phyloP scores from a whole-genome alignment of 2,797 vertebrate species.

The Falco cherrug region DNA sequence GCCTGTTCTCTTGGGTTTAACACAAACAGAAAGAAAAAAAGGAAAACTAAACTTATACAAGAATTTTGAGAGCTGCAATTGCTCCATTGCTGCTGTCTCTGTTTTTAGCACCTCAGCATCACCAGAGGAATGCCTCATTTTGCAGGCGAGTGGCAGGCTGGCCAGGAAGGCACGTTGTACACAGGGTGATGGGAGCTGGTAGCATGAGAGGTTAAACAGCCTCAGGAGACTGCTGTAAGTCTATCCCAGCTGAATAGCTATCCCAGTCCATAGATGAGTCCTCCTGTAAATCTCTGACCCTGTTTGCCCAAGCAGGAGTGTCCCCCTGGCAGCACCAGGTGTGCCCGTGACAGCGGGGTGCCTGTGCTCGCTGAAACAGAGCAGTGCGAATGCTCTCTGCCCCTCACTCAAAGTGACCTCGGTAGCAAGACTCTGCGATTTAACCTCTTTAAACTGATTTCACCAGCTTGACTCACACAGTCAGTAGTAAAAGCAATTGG shows the following conservation, averaged over 20 bases:
- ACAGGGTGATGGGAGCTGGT: background rate
- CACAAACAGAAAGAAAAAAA: background rate
- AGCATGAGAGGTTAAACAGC: rapidly evolving
- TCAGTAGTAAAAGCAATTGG: rapidly evolving
- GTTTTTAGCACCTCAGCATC: background rate
- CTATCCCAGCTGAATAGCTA: background rate
- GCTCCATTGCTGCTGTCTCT: rapidly evolving
- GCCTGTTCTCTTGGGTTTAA: background rate
- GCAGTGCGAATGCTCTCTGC: background rate
- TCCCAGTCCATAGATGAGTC: background rate
- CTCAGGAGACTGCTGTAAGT: rapidly evolving
- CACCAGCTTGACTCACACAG: background rate
- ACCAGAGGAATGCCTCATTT: rapidly evolving
- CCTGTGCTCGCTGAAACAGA: rapidly evolving
- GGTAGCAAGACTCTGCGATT: background rate
- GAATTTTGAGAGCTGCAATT: background rate
- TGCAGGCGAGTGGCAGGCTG: background rate
- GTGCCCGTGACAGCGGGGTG: background rate
- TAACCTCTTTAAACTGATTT: background rate
- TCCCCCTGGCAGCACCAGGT: background rate
- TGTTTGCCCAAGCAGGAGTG: background rate
- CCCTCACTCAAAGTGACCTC: rapidly evolving
- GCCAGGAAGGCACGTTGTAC: background rate
- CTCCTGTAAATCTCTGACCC: background rate
- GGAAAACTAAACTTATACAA: background rate